These are phyloP conservation scores for Tenthredo distinguenda DNA, from an alignment of 2,888 invertebrate species.

Conservation along the genomic window DNA sequence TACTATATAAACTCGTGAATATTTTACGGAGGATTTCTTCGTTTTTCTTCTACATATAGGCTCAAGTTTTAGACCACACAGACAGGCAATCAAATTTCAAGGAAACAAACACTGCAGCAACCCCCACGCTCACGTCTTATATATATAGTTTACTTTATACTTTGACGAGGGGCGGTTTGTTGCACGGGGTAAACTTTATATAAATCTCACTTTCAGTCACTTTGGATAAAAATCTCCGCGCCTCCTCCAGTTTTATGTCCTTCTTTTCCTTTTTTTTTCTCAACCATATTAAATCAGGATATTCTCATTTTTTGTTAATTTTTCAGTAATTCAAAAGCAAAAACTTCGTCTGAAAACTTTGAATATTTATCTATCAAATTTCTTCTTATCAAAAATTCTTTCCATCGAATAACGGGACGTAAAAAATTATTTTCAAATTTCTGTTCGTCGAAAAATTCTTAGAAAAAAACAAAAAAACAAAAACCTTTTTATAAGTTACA, in stretches of 20 bases:
- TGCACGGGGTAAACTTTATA: neutral
- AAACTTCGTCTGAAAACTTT: too few relatives aligned
- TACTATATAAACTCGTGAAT: neutral
- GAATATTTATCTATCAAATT: too few relatives aligned
- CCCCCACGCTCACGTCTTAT: neutral
- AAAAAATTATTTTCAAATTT: too few relatives aligned
- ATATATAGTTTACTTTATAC: neutral
- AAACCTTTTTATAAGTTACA: too few relatives aligned
- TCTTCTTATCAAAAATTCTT: too few relatives aligned
- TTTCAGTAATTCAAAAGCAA: too few relatives aligned
- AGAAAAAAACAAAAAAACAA: too few relatives aligned
- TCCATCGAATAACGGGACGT: too few relatives aligned
- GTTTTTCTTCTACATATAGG: neutral
- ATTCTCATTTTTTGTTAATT: too few relatives aligned
- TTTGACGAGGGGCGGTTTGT: neutral
- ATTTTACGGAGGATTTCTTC: neutral
- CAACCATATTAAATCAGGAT: too few relatives aligned
- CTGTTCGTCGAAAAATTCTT: too few relatives aligned
- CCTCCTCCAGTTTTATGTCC: neutral
- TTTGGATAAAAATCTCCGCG: neutral
- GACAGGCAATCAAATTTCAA: neutral
- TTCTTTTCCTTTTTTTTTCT: neutral
- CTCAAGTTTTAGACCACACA: neutral
- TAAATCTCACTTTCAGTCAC: neutral
- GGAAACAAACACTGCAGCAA: neutral